Conservation (phyloP, 2,888 invertebrate species). For the Pterobdella sp. region DNA sequence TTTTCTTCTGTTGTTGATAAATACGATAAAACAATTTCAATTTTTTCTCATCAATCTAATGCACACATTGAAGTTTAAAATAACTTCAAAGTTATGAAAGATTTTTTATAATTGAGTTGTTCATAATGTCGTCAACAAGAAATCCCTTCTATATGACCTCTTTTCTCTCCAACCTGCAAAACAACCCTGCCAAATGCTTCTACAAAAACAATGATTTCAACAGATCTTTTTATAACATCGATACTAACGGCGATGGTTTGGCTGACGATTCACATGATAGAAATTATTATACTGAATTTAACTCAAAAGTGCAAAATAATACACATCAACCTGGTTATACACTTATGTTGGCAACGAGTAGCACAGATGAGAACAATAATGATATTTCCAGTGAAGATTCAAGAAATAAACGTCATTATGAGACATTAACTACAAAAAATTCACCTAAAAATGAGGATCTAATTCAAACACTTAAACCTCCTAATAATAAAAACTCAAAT, state of each 20-base stretch:
- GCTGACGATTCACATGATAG: background rate
- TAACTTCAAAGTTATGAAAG: background rate
- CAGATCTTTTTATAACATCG: background rate
- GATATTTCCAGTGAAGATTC: background rate
- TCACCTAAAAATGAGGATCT: background rate
- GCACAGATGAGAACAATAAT: background rate
- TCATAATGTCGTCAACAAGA: background rate
- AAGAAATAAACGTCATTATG: background rate
- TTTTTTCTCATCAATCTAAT: background rate
- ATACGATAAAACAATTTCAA: too few species aligned
- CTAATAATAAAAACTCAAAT: background rate
- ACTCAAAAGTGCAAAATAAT: background rate
- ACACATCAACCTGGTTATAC: too few species aligned
- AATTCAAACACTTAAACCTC: too few species aligned
- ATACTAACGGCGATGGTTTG: background rate
- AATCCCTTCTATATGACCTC: background rate
- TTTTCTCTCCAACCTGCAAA: background rate
- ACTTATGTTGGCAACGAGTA: too few species aligned
- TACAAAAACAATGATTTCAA: background rate
- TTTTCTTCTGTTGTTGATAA: too few species aligned
- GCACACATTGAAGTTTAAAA: background rate
- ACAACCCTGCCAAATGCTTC: background rate
- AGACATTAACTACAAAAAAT: background rate
- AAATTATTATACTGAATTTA: background rate
- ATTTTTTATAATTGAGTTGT: background rate